Conservation (phyloP, 2,797 vertebrate genomes). For the Dicrostonyx torquatus region DNA sequence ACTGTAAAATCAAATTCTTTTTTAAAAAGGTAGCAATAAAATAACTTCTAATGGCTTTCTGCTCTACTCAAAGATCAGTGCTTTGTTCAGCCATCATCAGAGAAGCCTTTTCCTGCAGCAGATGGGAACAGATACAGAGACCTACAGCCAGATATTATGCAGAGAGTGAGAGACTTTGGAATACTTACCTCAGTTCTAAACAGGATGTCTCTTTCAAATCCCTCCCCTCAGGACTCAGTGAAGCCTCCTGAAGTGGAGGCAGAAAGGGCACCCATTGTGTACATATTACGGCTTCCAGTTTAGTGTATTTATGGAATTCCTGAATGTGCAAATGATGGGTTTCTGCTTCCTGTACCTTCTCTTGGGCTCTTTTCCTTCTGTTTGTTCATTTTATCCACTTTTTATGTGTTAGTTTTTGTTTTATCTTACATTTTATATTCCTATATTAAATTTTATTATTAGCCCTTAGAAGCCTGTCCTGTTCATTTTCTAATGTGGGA, state of each 20-base stretch:
- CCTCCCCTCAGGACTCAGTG: background rate
- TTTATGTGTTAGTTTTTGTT: background rate
- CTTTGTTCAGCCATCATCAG: background rate
- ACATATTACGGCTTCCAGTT: background rate
- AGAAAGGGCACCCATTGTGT: background rate
- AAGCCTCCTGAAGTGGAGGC: background rate
- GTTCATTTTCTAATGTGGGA: background rate
- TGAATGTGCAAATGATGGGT: background rate
- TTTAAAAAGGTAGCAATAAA: background rate
- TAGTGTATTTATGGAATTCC: background rate
- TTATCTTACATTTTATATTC: background rate
- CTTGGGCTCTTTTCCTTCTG: background rate
- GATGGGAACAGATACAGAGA: background rate
- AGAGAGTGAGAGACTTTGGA: background rate
- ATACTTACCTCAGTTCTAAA: background rate
- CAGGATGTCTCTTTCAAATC: background rate
- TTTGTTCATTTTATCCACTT: background rate
- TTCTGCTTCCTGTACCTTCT: background rate
- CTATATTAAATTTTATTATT: background rate
- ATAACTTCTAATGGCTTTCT: background rate
- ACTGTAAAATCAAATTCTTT: background rate
- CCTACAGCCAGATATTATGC: background rate
- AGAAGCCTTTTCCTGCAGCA: background rate
- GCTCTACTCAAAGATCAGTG: background rate
- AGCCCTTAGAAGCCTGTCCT: background rate